Conservation (phyloP, 2,888 invertebrate genomes). For the Morpho helenor region DNA sequence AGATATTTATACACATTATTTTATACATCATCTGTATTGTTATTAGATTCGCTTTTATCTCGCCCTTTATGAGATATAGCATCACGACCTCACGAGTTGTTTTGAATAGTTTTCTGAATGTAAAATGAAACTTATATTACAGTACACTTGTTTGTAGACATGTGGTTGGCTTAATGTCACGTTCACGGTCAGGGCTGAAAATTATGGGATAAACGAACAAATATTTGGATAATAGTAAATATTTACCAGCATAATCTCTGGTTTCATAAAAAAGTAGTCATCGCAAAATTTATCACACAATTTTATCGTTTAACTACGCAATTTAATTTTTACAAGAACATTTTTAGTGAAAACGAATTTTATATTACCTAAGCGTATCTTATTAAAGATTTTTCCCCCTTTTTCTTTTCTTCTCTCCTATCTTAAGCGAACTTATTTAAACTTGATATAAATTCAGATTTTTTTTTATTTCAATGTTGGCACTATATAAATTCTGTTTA, state of each 20-base stretch:
- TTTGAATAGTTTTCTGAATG: slow-evolving; percentile 6
- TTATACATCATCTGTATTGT: not conserved
- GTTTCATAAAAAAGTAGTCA: not conserved
- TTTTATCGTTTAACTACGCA: not conserved
- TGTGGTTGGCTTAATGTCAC: slow-evolving; percentile 13
- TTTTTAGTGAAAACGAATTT: too few species aligned
- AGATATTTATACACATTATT: not conserved
- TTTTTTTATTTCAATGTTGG: too few species aligned
- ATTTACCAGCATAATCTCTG: slow-evolving; percentile 4
- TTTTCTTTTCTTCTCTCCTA: too few species aligned
- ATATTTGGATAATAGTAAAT: slow-evolving; percentile 8
- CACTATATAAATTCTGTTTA: too few species aligned
- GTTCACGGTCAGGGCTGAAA: slow-evolving; percentile 16
- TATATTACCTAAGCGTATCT: too few species aligned
- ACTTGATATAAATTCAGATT: too few species aligned
- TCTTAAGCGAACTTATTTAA: too few species aligned
- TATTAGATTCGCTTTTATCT: slow-evolving; percentile 12
- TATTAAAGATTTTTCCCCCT: too few species aligned
- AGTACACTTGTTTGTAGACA: slow-evolving; percentile 3
- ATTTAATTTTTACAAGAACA: too few species aligned
- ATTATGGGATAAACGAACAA: slow-evolving; percentile 1
- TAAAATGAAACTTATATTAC: slow-evolving; percentile 12
- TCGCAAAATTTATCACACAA: not conserved
- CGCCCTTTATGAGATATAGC: slow-evolving; percentile 8
- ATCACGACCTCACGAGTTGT: slow-evolving; percentile 24